phyloP scores from a whole-genome alignment of 2,797 vertebrate genomes.

The Macrochelys suwanniensis region DNA sequence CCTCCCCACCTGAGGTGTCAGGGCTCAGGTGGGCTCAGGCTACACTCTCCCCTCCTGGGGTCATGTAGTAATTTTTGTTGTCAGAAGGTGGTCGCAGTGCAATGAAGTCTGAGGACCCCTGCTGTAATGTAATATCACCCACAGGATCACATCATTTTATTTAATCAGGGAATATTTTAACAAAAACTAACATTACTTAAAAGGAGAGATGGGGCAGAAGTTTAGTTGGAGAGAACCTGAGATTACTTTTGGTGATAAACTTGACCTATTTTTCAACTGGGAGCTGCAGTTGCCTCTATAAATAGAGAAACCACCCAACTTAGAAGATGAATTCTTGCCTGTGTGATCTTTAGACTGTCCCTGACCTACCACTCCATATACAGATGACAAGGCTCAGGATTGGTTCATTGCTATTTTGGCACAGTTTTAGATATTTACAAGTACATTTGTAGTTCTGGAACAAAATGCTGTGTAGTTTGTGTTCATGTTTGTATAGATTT shows the following conservation, averaged over 20 bases:
- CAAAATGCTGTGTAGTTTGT: slow-evolving; percentile 29
- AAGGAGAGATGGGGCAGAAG: slow-evolving; percentile 4
- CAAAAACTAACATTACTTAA: slow-evolving; percentile 8
- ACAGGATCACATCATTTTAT: neutral
- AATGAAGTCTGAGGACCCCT: no score
- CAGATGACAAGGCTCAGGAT: neutral
- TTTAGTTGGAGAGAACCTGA: neutral
- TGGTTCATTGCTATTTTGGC: neutral
- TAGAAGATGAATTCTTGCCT: neutral
- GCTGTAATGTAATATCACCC: neutral
- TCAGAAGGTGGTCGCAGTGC: no score
- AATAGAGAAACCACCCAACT: neutral
- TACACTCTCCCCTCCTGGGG: no score
- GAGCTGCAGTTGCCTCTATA: neutral
- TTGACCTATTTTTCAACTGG: slow-evolving; percentile 40
- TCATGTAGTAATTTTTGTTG: no score
- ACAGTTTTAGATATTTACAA: neutral
- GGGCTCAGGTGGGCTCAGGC: no score
- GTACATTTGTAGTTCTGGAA: neutral
- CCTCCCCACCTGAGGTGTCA: no score
- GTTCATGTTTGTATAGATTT: neutral
- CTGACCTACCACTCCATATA: neutral
- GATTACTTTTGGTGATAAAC: slow-evolving; percentile 31
- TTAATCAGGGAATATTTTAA: neutral
- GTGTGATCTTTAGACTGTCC: neutral